Evolutionary conservation across 2,888 invertebrate genomes (phyloP).

Genomic region (Sinodicranocentrus sp.): DNA sequence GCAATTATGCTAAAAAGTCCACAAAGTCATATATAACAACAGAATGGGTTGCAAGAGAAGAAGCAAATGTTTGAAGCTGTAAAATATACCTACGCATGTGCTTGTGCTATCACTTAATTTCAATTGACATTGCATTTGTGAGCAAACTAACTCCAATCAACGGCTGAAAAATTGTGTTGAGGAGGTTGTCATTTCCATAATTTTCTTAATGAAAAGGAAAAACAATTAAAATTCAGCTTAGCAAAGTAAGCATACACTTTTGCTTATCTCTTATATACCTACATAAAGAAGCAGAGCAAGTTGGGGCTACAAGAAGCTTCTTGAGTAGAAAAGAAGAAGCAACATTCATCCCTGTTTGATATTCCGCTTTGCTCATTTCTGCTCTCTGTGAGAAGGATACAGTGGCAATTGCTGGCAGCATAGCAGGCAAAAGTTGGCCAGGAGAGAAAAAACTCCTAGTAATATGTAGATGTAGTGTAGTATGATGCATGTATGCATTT

Average conservation of each 20-base stretch:
- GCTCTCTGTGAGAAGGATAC: too few species aligned
- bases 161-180: too few species aligned
- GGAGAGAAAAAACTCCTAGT: too few species aligned
- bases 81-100: too few species aligned
- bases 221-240: constrained; percentile 9
- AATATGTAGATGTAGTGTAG: neutral
- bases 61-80: neutral
- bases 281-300: neutral
- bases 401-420: too few species aligned
- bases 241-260: constrained; percentile 1
- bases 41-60: neutral
- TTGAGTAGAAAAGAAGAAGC: too few species aligned
- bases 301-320: too few species aligned
- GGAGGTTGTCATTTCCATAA: constrained; percentile 28
- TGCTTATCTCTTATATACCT: neutral
- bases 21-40: constrained; percentile 18
- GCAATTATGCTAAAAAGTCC: constrained; percentile 60
- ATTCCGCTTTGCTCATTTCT: neutral
- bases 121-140: neutral
- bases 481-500: neutral
- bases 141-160: neutral
- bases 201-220: constrained; percentile 2
- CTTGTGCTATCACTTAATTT: constrained; percentile 1
- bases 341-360: neutral
- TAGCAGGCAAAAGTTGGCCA: too few species aligned